Percentiles rank a stretch among this genome's conserved stretches.
These are phyloP conservation scores for Anhinga anhinga DNA, from an alignment of 2,113 vertebrate species.

Conservation along the genomic window DNA sequence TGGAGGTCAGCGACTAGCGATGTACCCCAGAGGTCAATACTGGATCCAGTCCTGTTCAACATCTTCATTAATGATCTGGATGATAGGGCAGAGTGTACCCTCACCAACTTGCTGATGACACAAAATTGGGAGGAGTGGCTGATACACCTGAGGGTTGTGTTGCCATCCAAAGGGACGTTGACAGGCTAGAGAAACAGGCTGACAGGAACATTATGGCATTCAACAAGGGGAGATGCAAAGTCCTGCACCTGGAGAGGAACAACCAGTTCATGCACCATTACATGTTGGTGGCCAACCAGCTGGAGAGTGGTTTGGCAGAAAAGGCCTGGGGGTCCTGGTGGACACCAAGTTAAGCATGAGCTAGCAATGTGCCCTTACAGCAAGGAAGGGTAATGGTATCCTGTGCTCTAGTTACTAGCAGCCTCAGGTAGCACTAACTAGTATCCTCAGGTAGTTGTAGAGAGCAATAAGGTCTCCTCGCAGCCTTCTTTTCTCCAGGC, in stretches of 20 bases:
- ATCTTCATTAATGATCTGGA: neutral
- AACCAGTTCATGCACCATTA: neutral
- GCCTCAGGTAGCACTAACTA: too few species aligned
- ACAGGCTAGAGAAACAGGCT: neutral
- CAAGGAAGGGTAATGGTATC: neutral
- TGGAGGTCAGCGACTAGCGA: neutral
- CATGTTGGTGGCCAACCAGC: fast-evolving
- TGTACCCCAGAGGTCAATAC: neutral
- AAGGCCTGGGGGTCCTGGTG: neutral
- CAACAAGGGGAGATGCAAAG: neutral
- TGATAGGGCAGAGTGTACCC: neutral
- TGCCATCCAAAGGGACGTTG: neutral
- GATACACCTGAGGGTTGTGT: neutral
- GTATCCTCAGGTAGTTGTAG: neutral
- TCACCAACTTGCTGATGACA: neutral
- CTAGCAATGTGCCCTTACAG: neutral
- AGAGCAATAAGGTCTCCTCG: too few species aligned
- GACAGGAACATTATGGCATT: neutral
- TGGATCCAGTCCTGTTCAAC: neutral
- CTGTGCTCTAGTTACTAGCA: too few species aligned
- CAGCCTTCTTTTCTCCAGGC: too few species aligned
- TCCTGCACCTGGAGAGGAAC: neutral
- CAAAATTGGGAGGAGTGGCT: neutral
- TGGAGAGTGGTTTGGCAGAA: neutral
- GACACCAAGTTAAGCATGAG: neutral